Conservation (phyloP, 1,140 invertebrate species). For the Hypsibius dujardini region DNA sequence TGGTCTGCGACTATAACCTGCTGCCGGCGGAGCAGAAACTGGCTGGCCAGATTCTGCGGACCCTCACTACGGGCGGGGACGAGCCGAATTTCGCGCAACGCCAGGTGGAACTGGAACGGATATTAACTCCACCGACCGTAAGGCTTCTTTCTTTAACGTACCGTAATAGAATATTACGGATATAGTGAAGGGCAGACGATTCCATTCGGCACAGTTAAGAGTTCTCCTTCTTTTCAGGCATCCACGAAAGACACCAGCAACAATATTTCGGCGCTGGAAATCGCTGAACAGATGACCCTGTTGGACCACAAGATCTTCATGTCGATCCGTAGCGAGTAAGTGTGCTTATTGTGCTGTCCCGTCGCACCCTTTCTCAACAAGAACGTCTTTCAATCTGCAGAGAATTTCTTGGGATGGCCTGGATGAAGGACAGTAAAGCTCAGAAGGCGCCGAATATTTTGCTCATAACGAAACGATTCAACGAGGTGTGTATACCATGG, state of each 20-base stretch:
- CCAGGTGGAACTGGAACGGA: conserved; percentile 48
- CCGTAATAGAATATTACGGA: not conserved
- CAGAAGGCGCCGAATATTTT: conserved; percentile 65
- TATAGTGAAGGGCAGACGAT: no score
- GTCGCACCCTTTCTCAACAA: conserved; percentile 20
- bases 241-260: conserved; percentile 66
- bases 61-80: conserved; percentile 50
- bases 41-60: conserved; percentile 55
- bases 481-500: conserved; percentile 43
- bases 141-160: conserved; percentile 23
- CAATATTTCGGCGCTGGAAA: conserved; percentile 67
- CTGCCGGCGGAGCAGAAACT: conserved; percentile 74
- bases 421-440: conserved; percentile 74
- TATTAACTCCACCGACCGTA: conserved; percentile 54
- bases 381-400: conserved; percentile 36
- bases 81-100: conserved; percentile 36
- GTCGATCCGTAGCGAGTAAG: conserved; percentile 73
- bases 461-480: conserved; percentile 74
- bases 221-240: conserved; percentile 39
- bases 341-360: conserved; percentile 26
- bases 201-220: no score
- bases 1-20: conserved; percentile 62
- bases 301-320: conserved; percentile 82
- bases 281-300: conserved; percentile 82
- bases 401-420: conserved; percentile 73